Evolutionary conservation across 1,140 invertebrate genomes (phyloP).

Genomic region (Micrasema longulum): DNA sequence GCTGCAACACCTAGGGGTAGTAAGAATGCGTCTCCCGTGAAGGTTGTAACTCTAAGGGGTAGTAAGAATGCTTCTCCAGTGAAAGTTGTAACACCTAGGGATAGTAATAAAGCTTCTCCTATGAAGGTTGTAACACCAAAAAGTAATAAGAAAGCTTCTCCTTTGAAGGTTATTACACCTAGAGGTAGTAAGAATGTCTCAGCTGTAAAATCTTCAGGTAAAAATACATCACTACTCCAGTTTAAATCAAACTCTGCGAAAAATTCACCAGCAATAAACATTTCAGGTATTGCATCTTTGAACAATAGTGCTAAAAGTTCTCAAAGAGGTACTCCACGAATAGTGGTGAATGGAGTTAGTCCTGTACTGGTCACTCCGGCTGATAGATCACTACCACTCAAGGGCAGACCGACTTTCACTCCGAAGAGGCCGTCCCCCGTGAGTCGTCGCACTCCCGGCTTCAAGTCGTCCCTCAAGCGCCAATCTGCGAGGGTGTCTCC

Average conservation of each 20-base stretch:
- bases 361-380: constrained; percentile 2
- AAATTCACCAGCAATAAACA: not conserved
- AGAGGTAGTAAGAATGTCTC: not conserved
- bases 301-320: not conserved
- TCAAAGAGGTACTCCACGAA: not conserved
- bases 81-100: not conserved
- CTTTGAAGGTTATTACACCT: not conserved
- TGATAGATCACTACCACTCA: constrained; percentile 3
- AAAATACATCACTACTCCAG: too few species aligned
- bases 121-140: not conserved
- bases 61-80: constrained; percentile 1
- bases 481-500: constrained; percentile 14
- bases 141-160: not conserved
- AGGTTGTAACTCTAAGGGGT: not conserved
- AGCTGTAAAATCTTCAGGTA: too few species aligned
- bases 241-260: not conserved
- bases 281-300: not conserved
- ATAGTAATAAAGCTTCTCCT: not conserved
- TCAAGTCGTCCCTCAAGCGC: constrained; percentile 13
- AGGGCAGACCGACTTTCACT: constrained; percentile 22
- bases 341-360: not conserved
- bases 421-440: constrained; percentile 31
- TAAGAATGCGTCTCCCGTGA: too few species aligned
- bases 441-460: constrained; percentile 8
- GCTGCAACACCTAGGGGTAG: too few species aligned